These are phyloP conservation scores for Mamestra brassicae DNA, from an alignment of 2,888 invertebrate species.

Conservation along the genomic window DNA sequence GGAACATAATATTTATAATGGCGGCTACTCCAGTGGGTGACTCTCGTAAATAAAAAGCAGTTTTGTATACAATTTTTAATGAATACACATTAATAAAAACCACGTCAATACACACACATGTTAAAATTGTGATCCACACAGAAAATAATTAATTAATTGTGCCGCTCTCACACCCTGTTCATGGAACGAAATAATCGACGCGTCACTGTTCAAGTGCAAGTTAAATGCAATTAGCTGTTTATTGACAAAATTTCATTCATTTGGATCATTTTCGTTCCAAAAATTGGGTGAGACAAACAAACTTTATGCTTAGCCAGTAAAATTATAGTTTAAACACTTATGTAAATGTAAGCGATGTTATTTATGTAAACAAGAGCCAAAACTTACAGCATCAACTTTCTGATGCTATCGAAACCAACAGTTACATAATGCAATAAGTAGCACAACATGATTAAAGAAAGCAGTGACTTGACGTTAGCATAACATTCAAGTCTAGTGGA, in stretches of 20 bases:
- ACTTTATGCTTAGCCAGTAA: slow-evolving; percentile 47
- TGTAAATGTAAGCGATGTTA: slow-evolving; percentile 34
- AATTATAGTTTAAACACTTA: slow-evolving; percentile 38
- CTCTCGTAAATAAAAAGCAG: slow-evolving; percentile 68
- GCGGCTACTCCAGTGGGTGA: background rate
- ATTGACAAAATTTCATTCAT: background rate
- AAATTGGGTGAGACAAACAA: slow-evolving; percentile 42
- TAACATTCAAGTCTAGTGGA: slow-evolving; percentile 15
- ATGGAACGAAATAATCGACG: slow-evolving; percentile 20
- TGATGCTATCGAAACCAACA: slow-evolving; percentile 17
- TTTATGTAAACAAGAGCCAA: slow-evolving; percentile 32
- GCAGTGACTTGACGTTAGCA: slow-evolving; percentile 30
- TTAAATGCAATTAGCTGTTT: background rate
- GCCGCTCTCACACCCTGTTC: slow-evolving; percentile 71
- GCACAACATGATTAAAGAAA: slow-evolving; percentile 37
- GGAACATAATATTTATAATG: background rate
- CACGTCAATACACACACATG: slow-evolving; percentile 86
- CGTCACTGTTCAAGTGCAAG: background rate
- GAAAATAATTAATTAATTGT: slow-evolving; percentile 71
- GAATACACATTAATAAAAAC: slow-evolving; percentile 87
- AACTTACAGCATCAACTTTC: slow-evolving; percentile 15
- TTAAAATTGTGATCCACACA: slow-evolving; percentile 82
- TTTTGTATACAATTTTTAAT: slow-evolving; percentile 80
- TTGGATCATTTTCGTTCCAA: background rate
- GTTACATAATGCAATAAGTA: slow-evolving; percentile 23